Conservation (phyloP, 1,140 invertebrate species). For the Drosophila erecta region DNA sequence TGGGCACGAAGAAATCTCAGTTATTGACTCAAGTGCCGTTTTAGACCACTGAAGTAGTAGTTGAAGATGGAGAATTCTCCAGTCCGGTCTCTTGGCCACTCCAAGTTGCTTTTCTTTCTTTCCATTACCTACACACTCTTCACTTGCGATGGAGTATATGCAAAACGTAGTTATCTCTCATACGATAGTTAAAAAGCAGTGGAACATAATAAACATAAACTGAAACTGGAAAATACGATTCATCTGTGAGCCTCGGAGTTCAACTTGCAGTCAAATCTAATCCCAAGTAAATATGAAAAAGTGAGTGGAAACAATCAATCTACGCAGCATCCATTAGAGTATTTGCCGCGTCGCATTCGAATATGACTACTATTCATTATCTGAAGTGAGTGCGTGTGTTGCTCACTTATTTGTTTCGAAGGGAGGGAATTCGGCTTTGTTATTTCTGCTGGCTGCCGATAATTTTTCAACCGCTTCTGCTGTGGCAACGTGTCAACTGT, state of each 20-base stretch:
- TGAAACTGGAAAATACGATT: too few relatives aligned
- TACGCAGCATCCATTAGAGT: not conserved
- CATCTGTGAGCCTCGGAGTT: too few relatives aligned
- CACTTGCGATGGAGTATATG: not conserved
- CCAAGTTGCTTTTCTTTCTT: constrained; percentile 26
- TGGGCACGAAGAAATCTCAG: constrained; percentile 19
- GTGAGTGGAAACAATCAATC: not conserved
- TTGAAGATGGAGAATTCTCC: constrained; percentile 19
- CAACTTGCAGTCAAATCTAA: not conserved
- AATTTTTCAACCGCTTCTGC: constrained; percentile 26
- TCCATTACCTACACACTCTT: constrained; percentile 13
- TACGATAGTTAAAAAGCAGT: too few relatives aligned
- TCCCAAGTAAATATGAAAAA: not conserved
- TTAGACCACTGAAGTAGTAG: constrained; percentile 80
- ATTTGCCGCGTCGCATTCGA: not conserved
- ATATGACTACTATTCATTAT: not conserved
- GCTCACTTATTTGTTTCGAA: constrained; percentile 42
- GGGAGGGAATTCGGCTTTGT: constrained; percentile 14
- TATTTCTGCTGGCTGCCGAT: constrained; percentile 23
- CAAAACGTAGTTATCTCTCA: too few relatives aligned
- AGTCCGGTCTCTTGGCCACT: constrained; percentile 22
- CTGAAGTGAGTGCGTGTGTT: constrained; percentile 27
- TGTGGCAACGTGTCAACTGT: constrained; percentile 80
- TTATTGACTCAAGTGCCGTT: constrained; percentile 78
- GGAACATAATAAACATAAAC: too few relatives aligned